These are phyloP conservation scores for Colistium nudipinnis DNA, from an alignment of 2,113 vertebrate species.

Conservation along the genomic window DNA sequence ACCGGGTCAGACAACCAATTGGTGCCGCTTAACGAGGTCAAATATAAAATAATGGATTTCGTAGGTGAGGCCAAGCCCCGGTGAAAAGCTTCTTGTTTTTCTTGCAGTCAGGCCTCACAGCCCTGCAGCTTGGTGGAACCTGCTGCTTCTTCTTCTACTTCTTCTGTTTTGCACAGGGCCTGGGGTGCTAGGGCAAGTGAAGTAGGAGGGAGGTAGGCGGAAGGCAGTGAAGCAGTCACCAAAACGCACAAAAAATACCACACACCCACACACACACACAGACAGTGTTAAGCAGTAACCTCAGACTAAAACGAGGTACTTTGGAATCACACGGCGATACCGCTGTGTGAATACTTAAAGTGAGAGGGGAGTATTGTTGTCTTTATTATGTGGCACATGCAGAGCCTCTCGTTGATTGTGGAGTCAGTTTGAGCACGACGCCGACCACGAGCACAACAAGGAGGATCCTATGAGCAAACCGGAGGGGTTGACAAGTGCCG, in stretches of 20 bases:
- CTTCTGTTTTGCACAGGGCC: slow-evolving; percentile 61
- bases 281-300: slow-evolving; percentile 53
- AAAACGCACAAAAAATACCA: slow-evolving; percentile 15
- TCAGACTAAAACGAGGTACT: slow-evolving; percentile 47
- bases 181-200: slow-evolving; percentile 51
- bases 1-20: slow-evolving; percentile 54
- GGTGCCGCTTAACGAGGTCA: slow-evolving; percentile 51
- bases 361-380: not conserved
- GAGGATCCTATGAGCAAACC: too few species aligned
- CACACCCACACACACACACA: slow-evolving; percentile 11
- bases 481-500: too few species aligned
- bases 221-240: slow-evolving; percentile 32
- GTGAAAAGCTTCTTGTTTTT: slow-evolving; percentile 59
- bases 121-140: slow-evolving; percentile 57
- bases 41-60: slow-evolving; percentile 39
- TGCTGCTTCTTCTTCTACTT: slow-evolving; percentile 44
- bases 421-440: too few species aligned
- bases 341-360: slow-evolving; percentile 34
- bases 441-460: too few species aligned
- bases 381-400: slow-evolving; percentile 21
- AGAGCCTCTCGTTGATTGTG: too few species aligned
- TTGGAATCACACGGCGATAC: slow-evolving; percentile 20
- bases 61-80: slow-evolving; percentile 66
- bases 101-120: slow-evolving; percentile 62
- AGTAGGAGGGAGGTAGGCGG: slow-evolving; percentile 18